Conservation (phyloP, 2,888 invertebrate genomes). For the Epinotia bilunana region DNA sequence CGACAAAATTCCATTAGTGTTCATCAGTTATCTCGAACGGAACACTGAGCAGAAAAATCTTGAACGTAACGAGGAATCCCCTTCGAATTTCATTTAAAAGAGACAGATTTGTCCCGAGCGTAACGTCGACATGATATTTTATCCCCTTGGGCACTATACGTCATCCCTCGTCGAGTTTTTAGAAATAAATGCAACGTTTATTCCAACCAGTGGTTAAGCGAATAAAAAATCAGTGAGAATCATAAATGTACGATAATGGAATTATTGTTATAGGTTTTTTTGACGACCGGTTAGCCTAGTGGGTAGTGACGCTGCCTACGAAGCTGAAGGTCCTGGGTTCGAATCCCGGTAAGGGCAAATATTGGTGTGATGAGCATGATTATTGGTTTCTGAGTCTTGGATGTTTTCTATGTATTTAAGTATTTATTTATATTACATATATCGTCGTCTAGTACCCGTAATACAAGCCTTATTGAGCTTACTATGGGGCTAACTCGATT, state of each 20-base stretch:
- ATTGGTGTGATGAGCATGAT: too few species aligned
- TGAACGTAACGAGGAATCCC: background rate
- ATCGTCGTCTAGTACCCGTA: too few species aligned
- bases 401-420: too few species aligned
- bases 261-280: background rate
- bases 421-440: too few species aligned
- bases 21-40: background rate
- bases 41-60: background rate
- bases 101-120: conserved; percentile 14
- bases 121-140: conserved; percentile 27
- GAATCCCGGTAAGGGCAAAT: too few species aligned
- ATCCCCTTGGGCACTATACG: conserved; percentile 25
- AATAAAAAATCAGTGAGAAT: background rate
- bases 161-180: conserved; percentile 12
- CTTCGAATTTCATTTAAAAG: conserved; percentile 24
- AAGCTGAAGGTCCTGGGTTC: too few species aligned
- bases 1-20: background rate
- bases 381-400: too few species aligned
- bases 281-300: too few species aligned
- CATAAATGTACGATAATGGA: background rate
- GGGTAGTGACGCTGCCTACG: too few species aligned
- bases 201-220: conserved; percentile 37
- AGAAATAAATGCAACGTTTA: conserved; percentile 32
- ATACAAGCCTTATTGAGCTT: too few species aligned
- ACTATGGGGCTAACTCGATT: too few species aligned